A percentile compares a stretch with the other conserved stretches of the same genome.
Evolutionary conservation across 2,888 invertebrate species (phyloP).

Genomic region (Stenoptilia bipunctidactyla): DNA sequence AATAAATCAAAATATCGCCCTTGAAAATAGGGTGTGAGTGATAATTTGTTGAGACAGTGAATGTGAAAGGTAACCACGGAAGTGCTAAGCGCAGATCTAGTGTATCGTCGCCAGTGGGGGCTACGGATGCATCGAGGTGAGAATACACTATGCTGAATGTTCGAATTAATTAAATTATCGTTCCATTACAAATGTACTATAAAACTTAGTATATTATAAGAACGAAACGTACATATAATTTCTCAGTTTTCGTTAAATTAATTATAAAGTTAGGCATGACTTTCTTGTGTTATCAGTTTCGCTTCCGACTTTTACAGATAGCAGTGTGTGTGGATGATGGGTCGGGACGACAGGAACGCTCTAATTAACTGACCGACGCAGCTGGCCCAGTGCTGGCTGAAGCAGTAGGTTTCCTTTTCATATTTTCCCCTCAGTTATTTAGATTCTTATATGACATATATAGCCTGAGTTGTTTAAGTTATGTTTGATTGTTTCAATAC

Average conservation of each 20-base stretch:
- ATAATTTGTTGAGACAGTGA: slow-evolving; percentile 29
- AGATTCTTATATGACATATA: too few relatives aligned
- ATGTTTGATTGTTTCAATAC: too few relatives aligned
- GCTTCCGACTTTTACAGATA: slow-evolving; percentile 68
- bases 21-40: slow-evolving; percentile 28
- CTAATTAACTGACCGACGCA: slow-evolving; percentile 65
- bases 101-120: slow-evolving; percentile 28
- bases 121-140: slow-evolving; percentile 50
- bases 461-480: too few relatives aligned
- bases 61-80: slow-evolving; percentile 27
- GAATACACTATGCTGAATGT: slow-evolving; percentile 44
- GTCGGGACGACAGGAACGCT: slow-evolving; percentile 46
- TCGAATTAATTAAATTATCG: slow-evolving; percentile 57
- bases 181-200: too few relatives aligned
- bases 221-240: too few relatives aligned
- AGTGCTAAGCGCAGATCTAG: slow-evolving; percentile 24
- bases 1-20: slow-evolving; percentile 52
- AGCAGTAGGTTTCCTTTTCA: slow-evolving; percentile 41
- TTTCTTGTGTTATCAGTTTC: slow-evolving; percentile 47
- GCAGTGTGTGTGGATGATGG: slow-evolving; percentile 60
- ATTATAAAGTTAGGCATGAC: slow-evolving; percentile 10
- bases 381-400: slow-evolving; percentile 65
- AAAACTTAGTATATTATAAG: too few relatives aligned
- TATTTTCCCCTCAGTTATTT: too few relatives aligned
- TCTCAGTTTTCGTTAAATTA: slow-evolving; percentile 7